phyloP scores from a whole-genome alignment of 2,888 invertebrate genomes.

The Drosophila flavopinicola region DNA sequence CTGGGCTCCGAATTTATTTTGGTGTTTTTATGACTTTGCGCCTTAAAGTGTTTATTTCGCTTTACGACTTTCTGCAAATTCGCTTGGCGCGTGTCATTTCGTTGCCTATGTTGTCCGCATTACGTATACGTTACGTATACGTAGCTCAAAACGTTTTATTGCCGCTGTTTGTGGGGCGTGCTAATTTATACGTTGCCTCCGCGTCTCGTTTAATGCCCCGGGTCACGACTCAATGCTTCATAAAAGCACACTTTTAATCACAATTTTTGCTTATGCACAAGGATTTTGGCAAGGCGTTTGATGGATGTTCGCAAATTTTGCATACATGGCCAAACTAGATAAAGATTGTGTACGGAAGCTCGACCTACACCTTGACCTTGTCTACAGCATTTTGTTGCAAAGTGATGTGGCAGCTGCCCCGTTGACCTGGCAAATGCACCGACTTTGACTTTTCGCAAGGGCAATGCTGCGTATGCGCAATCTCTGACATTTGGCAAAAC shows the following conservation, averaged over 20 bases:
- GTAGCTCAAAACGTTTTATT: constrained; percentile 70
- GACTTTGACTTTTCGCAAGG: constrained; percentile 57
- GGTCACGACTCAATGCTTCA: constrained; percentile 67
- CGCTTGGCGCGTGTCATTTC: constrained; percentile 67
- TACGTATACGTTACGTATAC: constrained; percentile 34
- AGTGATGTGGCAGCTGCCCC: constrained; percentile 13
- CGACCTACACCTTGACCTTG: constrained; percentile 23
- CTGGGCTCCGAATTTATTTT: constrained; percentile 51
- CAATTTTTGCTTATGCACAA: constrained; percentile 52
- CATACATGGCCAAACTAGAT: constrained; percentile 36
- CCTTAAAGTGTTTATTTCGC: constrained; percentile 77
- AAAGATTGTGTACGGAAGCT: constrained; percentile 1
- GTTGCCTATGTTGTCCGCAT: constrained; percentile 47
- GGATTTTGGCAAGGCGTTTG: constrained; percentile 38
- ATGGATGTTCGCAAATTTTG: constrained; percentile 37
- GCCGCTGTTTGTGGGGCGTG: constrained; percentile 51
- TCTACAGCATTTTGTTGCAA: background rate
- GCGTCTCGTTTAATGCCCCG: constrained; percentile 49
- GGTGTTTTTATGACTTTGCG: constrained; percentile 71
- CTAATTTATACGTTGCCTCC: constrained; percentile 65
- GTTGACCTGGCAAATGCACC: constrained; percentile 35
- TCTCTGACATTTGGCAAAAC: constrained; percentile 59
- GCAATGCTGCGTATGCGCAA: constrained; percentile 56
- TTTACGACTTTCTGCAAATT: constrained; percentile 74
- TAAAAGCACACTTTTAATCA: constrained; percentile 75